Base-by-base conservation (phyloP, 1,140 invertebrate species). In the Apocrypta bakeri region DNA sequence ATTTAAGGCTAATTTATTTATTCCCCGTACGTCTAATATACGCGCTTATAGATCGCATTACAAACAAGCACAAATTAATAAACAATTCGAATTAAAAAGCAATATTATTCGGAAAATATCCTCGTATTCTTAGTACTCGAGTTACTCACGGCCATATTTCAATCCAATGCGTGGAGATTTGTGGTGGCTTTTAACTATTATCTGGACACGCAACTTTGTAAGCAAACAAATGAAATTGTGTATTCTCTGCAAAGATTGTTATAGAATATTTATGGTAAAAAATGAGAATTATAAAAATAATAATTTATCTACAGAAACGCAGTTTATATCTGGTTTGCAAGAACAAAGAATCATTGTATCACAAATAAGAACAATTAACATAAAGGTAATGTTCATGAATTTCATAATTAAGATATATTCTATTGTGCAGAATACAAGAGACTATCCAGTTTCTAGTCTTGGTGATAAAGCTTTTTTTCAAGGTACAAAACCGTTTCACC, bases 341-440 rank as follows among this genome's bases (percentile, higher is more conserved):
- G 72, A 24, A 27, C 40, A 74, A 48, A 48, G 25, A 48, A 74
- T 56, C 33, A 40, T 37, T 31, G 40, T 29, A 14, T 27, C 40
- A 25, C 27, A 48, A 40, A 74, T 21, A 31, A 71, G 68, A 7
- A 17, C 72, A 74, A 74, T 74, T 27, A 48, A 29, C 40, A 74
- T 42, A 37, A 74, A 27, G n/a, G 1, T 27, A 37, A 37, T 71
- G 69, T n/a, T n/a, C 33, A 33, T 29, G 37, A 81, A 74, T 74
- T 75, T 81, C 79, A 24, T 75, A 79, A 82, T 61, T 33, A 76
- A 76, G 64, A 56, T 24, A 69, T 75, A 79, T 76, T 56, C 74
- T 71, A 80, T 71, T 76, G 48, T 61, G 27, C 31, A 29, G 61
- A n/a, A 27, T 42, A 29, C 27, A 66, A 66, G 31, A 48, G 24